These are phyloP conservation scores for Anarhynchus alexandrinus DNA, from an alignment of 2,113 vertebrate genomes.

Conservation along the genomic window DNA sequence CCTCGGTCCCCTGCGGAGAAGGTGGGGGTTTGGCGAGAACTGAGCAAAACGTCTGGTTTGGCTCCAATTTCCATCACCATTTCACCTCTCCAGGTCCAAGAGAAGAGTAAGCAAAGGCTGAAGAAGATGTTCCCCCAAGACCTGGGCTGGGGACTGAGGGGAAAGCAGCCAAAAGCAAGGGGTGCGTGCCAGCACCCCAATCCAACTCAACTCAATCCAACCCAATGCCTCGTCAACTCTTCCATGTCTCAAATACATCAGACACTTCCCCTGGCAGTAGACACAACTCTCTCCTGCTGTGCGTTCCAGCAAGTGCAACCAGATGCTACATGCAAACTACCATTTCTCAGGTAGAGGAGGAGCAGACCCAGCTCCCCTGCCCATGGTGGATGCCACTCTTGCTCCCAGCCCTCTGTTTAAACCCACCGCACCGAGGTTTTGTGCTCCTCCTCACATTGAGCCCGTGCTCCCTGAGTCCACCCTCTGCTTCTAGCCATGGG, in stretches of 20 bases:
- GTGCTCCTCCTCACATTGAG: not conserved
- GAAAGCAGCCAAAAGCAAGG: not conserved
- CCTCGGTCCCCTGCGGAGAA: fast-evolving
- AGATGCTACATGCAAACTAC: not conserved
- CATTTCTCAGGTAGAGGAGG: not conserved
- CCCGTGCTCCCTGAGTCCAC: fast-evolving
- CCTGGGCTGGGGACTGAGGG: not conserved
- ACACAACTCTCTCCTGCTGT: not conserved
- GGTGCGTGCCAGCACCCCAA: not conserved
- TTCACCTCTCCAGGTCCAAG: not conserved
- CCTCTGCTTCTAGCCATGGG: not conserved
- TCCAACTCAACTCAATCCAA: too few species aligned
- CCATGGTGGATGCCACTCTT: fast-evolving
- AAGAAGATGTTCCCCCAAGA: not conserved
- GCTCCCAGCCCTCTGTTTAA: not conserved
- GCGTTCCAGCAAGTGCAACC: not conserved
- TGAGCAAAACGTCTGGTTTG: not conserved
- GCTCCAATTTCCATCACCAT: not conserved
- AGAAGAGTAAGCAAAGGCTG: not conserved
- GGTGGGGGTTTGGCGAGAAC: not conserved
- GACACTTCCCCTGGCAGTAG: not conserved
- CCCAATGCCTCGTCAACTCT: not conserved
- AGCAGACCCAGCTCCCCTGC: not conserved
- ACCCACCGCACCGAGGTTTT: fast-evolving
- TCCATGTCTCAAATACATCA: not conserved